phyloP scores from a whole-genome alignment of 2,113 vertebrate species.

The Nanorana parkeri region DNA sequence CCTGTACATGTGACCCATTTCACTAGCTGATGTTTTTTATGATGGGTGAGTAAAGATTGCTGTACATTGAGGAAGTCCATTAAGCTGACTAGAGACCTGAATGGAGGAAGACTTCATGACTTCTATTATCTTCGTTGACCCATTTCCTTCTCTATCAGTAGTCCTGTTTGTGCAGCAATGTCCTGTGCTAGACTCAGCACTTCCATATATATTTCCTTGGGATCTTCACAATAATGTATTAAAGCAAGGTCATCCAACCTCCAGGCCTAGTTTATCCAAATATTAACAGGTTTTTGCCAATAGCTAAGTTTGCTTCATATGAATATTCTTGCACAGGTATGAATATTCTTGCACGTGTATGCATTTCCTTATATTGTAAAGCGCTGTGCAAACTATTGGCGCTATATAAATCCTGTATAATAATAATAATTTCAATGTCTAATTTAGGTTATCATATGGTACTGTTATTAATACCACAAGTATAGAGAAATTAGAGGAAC shows the following conservation, averaged over 20 bases:
- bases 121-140: conserved; percentile 29
- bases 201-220: conserved; percentile 8
- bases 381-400: no score
- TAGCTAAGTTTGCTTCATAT: no score
- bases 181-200: conserved; percentile 30
- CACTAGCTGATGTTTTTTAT: conserved; percentile 9
- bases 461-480: no score
- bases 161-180: conserved; percentile 34
- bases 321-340: no score
- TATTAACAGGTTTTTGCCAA: no score
- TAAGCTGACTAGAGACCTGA: conserved; percentile 28
- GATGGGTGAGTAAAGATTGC: not conserved
- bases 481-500: no score
- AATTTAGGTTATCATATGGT: no score
- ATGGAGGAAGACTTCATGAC: conserved; percentile 32
- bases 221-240: not conserved
- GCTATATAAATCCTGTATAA: no score
- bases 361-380: no score
- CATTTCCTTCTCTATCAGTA: conserved; percentile 36
- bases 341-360: no score
- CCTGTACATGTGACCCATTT: not conserved
- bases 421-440: no score
- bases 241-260: not conserved
- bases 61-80: conserved; percentile 34
- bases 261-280: not conserved